Percentiles rank a stretch among this genome's conserved stretches.
Evolutionary conservation across 2,888 invertebrate genomes (phyloP).

Genomic region (Parnassius mnemosyne): DNA sequence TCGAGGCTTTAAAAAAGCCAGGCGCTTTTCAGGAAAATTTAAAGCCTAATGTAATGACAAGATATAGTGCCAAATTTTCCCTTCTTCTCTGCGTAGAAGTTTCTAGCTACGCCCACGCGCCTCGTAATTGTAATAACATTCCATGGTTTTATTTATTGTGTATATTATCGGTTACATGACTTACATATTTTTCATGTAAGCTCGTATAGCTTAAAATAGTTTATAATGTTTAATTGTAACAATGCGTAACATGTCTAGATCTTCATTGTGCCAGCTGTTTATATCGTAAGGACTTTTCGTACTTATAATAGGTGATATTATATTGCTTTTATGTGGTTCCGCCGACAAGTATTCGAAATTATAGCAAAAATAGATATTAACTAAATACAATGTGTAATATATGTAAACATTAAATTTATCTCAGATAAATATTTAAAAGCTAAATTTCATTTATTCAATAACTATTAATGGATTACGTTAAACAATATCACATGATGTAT

Average conservation of each 20-base stretch:
- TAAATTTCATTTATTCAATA: constrained; percentile 35
- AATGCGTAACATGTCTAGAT: constrained; percentile 71
- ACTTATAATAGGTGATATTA: constrained; percentile 71
- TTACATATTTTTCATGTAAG: constrained; percentile 78
- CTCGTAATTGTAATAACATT: constrained; percentile 60
- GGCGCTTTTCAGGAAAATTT: neutral
- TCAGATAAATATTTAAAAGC: constrained; percentile 37
- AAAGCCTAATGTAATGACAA: neutral
- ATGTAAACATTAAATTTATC: constrained; percentile 62
- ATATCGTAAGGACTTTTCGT: constrained; percentile 72
- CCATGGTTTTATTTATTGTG: constrained; percentile 80
- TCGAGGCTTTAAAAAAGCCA: constrained; percentile 26
- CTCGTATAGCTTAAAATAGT: constrained; percentile 57
- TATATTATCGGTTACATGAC: constrained; percentile 70
- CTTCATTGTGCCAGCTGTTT: constrained; percentile 79
- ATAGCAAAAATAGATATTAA: constrained; percentile 70
- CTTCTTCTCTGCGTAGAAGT: neutral
- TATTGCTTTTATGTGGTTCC: constrained; percentile 72
- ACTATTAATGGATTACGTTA: constrained; percentile 50
- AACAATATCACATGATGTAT: constrained; percentile 65
- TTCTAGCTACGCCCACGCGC: neutral
- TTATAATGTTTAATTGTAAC: constrained; percentile 57
- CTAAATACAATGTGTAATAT: constrained; percentile 61
- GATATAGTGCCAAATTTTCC: neutral
- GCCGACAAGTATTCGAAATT: constrained; percentile 69